Percentiles rank a stretch among this genome's conserved stretches.
phyloP scores from a whole-genome alignment of 1,140 invertebrate species.

The Aplysia californica region DNA sequence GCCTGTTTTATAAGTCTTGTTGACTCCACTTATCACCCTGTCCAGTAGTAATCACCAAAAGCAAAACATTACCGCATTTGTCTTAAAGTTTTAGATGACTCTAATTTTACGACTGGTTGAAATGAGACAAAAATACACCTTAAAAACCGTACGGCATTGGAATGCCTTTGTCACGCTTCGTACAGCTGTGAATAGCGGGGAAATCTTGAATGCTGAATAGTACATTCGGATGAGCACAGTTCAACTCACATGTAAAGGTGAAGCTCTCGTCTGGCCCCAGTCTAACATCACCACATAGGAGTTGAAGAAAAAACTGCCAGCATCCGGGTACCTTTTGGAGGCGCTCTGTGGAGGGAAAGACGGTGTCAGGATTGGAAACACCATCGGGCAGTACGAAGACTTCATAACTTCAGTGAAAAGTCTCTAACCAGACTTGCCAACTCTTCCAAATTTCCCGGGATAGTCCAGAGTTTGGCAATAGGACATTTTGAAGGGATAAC shows the following conservation, averaged over 20 bases:
- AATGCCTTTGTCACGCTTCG: no score
- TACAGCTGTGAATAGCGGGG: no score
- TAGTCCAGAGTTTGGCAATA: neutral
- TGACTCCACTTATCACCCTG: no score
- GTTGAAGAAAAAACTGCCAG: constrained; percentile 13
- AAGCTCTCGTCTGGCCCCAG: constrained; percentile 9
- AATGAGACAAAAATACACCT: neutral
- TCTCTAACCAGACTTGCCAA: neutral
- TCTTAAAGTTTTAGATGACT: neutral
- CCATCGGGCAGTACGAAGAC: neutral
- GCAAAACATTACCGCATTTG: neutral
- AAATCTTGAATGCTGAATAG: neutral
- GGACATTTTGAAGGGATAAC: neutral
- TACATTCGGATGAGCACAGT: neutral
- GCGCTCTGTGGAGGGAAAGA: neutral
- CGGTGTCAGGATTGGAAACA: neutral
- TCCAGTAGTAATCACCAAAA: neutral
- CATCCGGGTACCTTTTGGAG: neutral
- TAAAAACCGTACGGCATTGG: neutral
- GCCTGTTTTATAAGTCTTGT: no score
- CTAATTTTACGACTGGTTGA: neutral
- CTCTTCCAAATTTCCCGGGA: neutral
- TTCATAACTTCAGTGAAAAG: neutral
- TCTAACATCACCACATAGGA: constrained; percentile 14
- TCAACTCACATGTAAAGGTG: constrained; percentile 9